Conservation (phyloP, 2,113 vertebrate species). For the Phyllostomus discolor region DNA sequence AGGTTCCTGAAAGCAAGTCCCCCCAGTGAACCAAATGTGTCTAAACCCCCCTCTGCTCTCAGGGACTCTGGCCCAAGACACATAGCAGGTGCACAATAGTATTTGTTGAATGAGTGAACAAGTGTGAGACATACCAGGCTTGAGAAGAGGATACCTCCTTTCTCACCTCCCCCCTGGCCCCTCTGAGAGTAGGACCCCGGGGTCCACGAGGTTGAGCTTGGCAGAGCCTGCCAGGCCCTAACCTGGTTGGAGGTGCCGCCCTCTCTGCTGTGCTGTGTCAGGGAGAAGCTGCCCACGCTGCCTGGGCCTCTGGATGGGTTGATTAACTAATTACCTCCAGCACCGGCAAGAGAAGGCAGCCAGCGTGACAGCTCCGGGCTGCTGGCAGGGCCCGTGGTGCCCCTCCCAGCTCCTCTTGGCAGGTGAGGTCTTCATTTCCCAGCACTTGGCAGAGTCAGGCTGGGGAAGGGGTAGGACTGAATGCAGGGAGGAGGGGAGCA, state of each 20-base stretch:
- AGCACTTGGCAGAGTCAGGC: constrained; percentile 16
- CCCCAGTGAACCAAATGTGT: accelerated
- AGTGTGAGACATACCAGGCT: neutral
- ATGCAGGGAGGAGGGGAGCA: neutral
- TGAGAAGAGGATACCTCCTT: neutral
- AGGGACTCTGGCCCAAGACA: neutral
- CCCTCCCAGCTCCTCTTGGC: constrained; percentile 59
- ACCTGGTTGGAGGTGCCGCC: neutral
- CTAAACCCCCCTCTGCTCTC: neutral
- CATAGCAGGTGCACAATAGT: neutral
- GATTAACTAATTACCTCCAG: constrained; percentile 69
- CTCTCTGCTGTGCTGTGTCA: neutral
- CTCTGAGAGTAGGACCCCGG: neutral
- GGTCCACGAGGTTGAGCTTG: neutral
- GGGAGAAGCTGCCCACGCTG: neutral
- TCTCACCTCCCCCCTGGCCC: neutral
- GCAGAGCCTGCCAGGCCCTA: neutral
- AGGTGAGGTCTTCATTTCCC: constrained; percentile 71
- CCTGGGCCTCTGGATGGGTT: constrained; percentile 5
- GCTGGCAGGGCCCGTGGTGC: neutral
- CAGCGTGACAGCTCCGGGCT: constrained; percentile 54
- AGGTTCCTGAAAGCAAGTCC: neutral
- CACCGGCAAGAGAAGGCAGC: neutral
- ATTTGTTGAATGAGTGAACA: neutral
- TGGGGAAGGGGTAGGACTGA: neutral